Conservation (phyloP, 1,140 invertebrate genomes). For the Aphaenogaster rudis region DNA sequence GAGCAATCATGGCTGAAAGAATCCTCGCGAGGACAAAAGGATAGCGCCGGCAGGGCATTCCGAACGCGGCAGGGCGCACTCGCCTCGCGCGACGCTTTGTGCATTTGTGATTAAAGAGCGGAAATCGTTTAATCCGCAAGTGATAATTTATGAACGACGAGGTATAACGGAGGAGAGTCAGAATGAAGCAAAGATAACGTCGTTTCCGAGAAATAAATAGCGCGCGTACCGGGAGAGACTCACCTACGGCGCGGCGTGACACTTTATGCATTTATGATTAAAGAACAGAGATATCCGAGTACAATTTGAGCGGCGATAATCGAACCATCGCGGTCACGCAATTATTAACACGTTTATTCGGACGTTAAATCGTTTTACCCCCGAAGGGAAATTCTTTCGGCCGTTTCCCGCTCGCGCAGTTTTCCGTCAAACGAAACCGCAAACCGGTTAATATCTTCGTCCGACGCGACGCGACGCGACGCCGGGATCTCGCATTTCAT, state of each 20-base stretch:
- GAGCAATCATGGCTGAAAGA: slow-evolving; percentile 52
- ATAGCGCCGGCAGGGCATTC: background rate
- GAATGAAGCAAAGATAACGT: background rate
- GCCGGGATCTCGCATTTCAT: slow-evolving; percentile 26
- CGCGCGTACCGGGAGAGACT: background rate
- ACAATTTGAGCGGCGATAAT: background rate
- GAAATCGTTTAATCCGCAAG: slow-evolving; percentile 9
- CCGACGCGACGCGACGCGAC: too few relatives aligned
- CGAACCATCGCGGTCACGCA: too few relatives aligned
- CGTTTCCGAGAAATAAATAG: background rate
- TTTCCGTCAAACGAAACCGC: background rate
- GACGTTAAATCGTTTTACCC: slow-evolving; percentile 18
- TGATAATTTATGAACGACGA: slow-evolving; percentile 22
- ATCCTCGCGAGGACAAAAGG: slow-evolving; percentile 48
- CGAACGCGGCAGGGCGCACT: too few relatives aligned
- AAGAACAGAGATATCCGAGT: background rate
- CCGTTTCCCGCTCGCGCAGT: background rate
- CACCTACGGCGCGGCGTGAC: background rate
- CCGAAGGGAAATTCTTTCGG: slow-evolving; percentile 12
- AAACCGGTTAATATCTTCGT: slow-evolving; percentile 6
- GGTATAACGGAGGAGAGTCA: background rate
- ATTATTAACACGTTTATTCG: slow-evolving; percentile 37
- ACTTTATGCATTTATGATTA: slow-evolving; percentile 25
- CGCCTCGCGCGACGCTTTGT: background rate
- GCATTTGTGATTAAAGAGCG: background rate